Percentiles rank a stretch among this genome's conserved stretches.
Evolutionary conservation across 2,888 invertebrate genomes (phyloP).

Genomic region (Plebejus melissa): DNA sequence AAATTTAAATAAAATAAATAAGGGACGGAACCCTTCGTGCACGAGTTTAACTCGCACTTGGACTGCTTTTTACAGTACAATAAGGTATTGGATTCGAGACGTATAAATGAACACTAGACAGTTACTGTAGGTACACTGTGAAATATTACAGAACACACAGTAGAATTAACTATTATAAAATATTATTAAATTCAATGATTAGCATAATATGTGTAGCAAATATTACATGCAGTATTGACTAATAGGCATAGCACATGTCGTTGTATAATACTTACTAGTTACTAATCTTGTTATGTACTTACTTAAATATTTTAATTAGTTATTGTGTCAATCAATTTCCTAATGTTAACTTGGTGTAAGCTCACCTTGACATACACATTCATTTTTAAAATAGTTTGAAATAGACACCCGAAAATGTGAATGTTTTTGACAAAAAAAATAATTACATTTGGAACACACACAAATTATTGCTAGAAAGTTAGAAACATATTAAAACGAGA

Average conservation of each 20-base stretch:
- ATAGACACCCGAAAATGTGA: background rate
- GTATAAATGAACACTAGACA: no score
- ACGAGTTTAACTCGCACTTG: no score
- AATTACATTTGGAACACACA: no score
- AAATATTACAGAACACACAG: no score
- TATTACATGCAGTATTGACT: background rate
- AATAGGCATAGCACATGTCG: background rate
- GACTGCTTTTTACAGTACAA: no score
- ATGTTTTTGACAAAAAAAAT: no score
- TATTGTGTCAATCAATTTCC: background rate
- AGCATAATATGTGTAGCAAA: background rate
- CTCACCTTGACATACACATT: background rate
- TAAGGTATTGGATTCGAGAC: no score
- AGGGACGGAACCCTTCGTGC: no score
- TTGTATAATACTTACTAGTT: constrained; percentile 1
- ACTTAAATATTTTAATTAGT: constrained; percentile 8
- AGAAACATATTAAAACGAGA: no score
- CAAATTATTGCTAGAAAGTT: no score
- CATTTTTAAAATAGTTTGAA: background rate
- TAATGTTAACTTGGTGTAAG: constrained; percentile 5
- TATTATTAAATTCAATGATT: background rate
- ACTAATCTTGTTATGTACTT: background rate
- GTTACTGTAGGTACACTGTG: no score
- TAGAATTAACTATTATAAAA: background rate
- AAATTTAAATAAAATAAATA: no score